Conservation (phyloP, 2,888 invertebrate species). For the Liopterus haemorrhoidalis region DNA sequence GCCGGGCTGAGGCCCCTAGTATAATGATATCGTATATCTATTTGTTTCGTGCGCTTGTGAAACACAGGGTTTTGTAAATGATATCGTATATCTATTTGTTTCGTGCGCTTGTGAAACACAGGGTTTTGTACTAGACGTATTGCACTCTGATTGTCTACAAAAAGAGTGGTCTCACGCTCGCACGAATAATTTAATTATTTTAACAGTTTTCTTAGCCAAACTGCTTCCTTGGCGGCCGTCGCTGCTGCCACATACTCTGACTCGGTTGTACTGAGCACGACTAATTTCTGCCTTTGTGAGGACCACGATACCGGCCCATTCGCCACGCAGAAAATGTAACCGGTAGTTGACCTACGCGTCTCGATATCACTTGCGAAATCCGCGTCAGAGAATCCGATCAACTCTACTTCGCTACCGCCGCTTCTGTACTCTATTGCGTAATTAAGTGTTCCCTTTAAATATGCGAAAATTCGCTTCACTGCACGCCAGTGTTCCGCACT, state of each 20-base stretch:
- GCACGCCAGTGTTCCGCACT: slow-evolving; percentile 11
- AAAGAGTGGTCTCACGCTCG: not conserved
- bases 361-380: slow-evolving; percentile 13
- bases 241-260: slow-evolving; percentile 34
- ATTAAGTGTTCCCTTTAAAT: slow-evolving; percentile 28
- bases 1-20: too few relatives aligned
- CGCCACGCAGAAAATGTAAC: slow-evolving; percentile 28
- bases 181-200: not conserved
- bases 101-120: slow-evolving; percentile 8
- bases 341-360: slow-evolving; percentile 23
- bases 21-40: too few relatives aligned
- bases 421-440: slow-evolving; percentile 17
- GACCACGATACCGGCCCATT: slow-evolving; percentile 33
- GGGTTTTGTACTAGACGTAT: slow-evolving; percentile 10
- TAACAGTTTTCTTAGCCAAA: slow-evolving; percentile 22
- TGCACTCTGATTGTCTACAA: slow-evolving; percentile 14
- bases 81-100: slow-evolving; percentile 8
- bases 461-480: slow-evolving; percentile 27
- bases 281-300: slow-evolving; percentile 31
- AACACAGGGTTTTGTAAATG: too few relatives aligned
- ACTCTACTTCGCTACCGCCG: slow-evolving; percentile 16
- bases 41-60: too few relatives aligned
- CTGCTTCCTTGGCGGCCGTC: slow-evolving; percentile 29
- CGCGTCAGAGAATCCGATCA: slow-evolving; percentile 14
- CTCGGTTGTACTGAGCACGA: slow-evolving; percentile 34